Conservation (phyloP, 2,797 vertebrate species). For the Propithecus perrieri region DNA sequence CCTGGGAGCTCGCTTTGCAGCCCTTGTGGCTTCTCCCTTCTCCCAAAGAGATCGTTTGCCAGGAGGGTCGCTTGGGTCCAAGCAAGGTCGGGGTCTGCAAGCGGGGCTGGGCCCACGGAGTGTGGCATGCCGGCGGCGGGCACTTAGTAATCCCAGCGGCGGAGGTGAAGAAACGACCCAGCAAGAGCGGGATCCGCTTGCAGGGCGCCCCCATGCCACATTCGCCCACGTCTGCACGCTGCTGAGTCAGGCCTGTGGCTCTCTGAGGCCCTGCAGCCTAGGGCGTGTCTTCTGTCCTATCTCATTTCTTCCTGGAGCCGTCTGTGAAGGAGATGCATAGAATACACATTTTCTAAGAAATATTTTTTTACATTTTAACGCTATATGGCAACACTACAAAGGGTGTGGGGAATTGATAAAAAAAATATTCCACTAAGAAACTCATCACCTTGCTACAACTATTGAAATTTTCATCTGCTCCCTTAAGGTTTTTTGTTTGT, state of each 20-base stretch:
- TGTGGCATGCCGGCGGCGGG: background rate
- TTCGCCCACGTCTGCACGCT: background rate
- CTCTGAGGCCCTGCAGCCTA: background rate
- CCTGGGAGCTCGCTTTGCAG: background rate
- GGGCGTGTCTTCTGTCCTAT: background rate
- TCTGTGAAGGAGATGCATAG: background rate
- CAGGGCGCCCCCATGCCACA: background rate
- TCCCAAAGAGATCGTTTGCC: background rate
- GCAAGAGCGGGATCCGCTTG: background rate
- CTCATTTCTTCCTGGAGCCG: background rate
- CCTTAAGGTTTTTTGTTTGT: background rate
- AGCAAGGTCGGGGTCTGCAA: background rate
- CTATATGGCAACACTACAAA: background rate
- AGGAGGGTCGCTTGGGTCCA: background rate
- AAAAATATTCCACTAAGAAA: background rate
- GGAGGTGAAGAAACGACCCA: background rate
- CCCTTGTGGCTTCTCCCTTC: background rate
- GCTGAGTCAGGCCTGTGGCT: slow-evolving; percentile 48
- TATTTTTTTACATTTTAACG: background rate
- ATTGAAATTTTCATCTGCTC: background rate
- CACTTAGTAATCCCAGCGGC: background rate
- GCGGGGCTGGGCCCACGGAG: background rate
- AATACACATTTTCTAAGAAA: background rate
- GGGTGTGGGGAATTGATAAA: background rate
- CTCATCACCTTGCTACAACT: background rate